Evolutionary conservation across 1,140 invertebrate species (phyloP), one percentile per base, ranked within the genome.

Genomic region (Bombus superbus): DNA sequence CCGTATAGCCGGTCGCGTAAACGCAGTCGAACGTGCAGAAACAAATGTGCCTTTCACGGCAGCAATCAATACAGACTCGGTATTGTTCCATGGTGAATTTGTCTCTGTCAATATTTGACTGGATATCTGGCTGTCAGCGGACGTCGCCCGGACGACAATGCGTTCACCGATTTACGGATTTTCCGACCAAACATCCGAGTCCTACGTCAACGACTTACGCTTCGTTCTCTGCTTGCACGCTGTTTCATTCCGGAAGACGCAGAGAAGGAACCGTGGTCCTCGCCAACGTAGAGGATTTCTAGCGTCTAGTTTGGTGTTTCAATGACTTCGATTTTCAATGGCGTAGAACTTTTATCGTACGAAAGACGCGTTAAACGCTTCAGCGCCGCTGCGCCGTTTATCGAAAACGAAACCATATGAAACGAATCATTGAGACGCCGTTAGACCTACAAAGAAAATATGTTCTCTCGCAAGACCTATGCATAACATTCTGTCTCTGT

Each of bases 401-500:
- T 32, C 0, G n/a, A 32, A n/a, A n/a, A 32, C n/a, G n/a, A n/a
- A n/a, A 15, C 62, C 0, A 66, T 5, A 15, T 3, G 28, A 44
- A 22, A 74, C 8, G 28, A n/a, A 76, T 76, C 53, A 53, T 40
- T 4, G 44, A 75, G 47, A 57, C 73, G 18, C 32, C 32, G 35
- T 28, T 28, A 28, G 42, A 47, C 28, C 22, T 9, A 25, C 32
- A 66, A 75, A 64, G 38, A 40, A 18, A 62, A 59, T 53, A 8
- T 40, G 4, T 44, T 32, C 73, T n/a, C 40, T 42, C n/a, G 57
- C 74, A 66, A 59, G 77, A 22, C 74, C 69, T 28, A 76, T 85
- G 71, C 76, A 86, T 91, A 92, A 92, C 85, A 91, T 83, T 78
- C 94, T 94, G 94, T 94, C 94, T 94, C 94, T 95, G 94, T 94